Evolutionary conservation across 2,113 vertebrate species (phyloP).

Genomic region (Lepus timidus): DNA sequence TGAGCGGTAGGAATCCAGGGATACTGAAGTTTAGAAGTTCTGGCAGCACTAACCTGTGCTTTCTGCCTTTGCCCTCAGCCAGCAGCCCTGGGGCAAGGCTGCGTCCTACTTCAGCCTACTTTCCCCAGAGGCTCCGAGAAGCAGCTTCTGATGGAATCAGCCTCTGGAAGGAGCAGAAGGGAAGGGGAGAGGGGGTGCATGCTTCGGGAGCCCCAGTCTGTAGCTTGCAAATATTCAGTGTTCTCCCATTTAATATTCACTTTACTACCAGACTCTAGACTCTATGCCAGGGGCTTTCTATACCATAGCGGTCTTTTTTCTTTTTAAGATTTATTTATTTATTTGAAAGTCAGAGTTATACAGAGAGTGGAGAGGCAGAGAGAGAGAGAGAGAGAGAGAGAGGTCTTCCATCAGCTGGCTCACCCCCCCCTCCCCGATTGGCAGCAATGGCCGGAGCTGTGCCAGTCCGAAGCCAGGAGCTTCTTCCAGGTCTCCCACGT

Average conservation of each 20-base stretch:
- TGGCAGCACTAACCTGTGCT: neutral
- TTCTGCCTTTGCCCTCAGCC: neutral
- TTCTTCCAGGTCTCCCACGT: too few relatives aligned
- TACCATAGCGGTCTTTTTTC: neutral
- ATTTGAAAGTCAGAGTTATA: too few relatives aligned
- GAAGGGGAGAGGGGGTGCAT: neutral
- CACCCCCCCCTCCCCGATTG: too few relatives aligned
- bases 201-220: neutral
- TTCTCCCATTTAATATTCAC: neutral
- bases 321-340: too few relatives aligned
- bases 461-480: too few relatives aligned
- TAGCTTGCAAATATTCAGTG: neutral
- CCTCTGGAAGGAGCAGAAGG: neutral
- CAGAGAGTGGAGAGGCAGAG: too few relatives aligned
- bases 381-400: too few relatives aligned
- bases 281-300: neutral
- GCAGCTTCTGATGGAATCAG: neutral
- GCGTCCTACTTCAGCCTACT: neutral
- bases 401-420: too few relatives aligned
- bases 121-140: neutral
- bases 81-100: constrained; percentile 56
- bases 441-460: too few relatives aligned
- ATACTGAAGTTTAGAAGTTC: neutral
- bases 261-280: neutral
- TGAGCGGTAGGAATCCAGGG: neutral